Base-by-base conservation (phyloP, 2,113 vertebrate genomes). In the Eclectus roratus region DNA sequence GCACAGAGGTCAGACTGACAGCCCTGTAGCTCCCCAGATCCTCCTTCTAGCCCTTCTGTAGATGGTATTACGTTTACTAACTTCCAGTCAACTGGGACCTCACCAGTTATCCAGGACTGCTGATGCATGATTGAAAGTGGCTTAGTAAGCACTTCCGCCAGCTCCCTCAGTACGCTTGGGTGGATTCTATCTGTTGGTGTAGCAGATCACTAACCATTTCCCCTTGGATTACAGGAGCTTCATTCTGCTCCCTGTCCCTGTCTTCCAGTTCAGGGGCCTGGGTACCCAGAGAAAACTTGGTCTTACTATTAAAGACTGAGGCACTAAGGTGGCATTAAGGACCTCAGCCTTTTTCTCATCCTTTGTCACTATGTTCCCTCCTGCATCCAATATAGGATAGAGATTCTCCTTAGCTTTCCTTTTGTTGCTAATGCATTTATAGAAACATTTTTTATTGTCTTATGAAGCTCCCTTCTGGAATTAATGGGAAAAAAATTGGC, bases 221-320 rank as follows among this genome's bases (percentile, higher is more conserved):
- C 27, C 33, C 27, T 19, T 9, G 9, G 35, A 64, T 50, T 50
- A 39, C 17, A 33, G 31, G 23, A 14, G 4, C 13, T 56, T n/a
- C 27, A 16, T 81, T 70, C 70, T 70, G 63, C 33, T 64, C 16
- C 55, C n/a, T 9, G 33, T 43, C 18, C 3, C 1, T 14, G 10
- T 44, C 35, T 76, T 86, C 35, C 5, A 5, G 27, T 27, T 81
- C 43, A 29, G 16, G 5, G 2, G 33, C 9, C 0, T 0, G 43
- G 63, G 33, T 9, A 87, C 55, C 35, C 76, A 28, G 27, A 56
- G 28, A 56, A 50, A 28, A 91, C 4, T 13, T 39, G 18, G 3
- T 70, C 18, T 63, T 20, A 53, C 8, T 28, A 24, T 53, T 68
- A 63, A 7, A 43, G 23, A 43, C 0, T 3, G 18, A 81, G 27